These are phyloP conservation scores for Syngnathus typhle DNA, from an alignment of 2,113 vertebrate species.

Conservation along the genomic window DNA sequence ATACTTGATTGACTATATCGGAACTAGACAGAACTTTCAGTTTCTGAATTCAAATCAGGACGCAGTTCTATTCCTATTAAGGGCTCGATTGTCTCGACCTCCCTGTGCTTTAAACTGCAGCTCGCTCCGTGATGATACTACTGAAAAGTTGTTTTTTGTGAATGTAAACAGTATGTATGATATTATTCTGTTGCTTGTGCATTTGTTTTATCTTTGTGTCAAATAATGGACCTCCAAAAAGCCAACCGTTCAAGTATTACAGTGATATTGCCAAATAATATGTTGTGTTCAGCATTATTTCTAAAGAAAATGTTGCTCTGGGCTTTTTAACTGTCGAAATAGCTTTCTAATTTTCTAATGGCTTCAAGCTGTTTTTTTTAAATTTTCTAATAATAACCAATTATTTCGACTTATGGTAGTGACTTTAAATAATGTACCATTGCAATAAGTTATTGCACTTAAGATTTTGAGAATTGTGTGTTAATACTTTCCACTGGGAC, in stretches of 20 bases:
- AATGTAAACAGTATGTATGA: conserved; percentile 53
- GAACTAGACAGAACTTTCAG: conserved; percentile 2
- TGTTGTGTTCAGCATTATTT: conserved; percentile 35
- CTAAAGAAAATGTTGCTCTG: conserved; percentile 31
- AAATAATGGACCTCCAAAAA: conserved; percentile 52
- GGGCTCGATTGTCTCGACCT: conserved; percentile 16
- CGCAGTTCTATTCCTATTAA: conserved; percentile 12
- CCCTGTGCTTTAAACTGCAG: conserved; percentile 41
- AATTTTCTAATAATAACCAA: conserved; percentile 51
- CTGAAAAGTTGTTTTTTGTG: conserved; percentile 63
- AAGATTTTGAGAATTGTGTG: conserved; percentile 40
- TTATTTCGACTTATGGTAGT: conserved; percentile 59
- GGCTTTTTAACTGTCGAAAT: conserved; percentile 45
- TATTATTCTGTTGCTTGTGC: conserved; percentile 60
- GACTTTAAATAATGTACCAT: conserved; percentile 50
- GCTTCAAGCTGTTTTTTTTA: conserved; percentile 61
- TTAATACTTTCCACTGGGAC: conserved; percentile 24
- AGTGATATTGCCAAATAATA: conserved; percentile 42
- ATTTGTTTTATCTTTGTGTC: conserved; percentile 59
- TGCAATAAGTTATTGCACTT: conserved; percentile 84
- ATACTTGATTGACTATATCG: neutral
- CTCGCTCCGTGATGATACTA: conserved; percentile 70
- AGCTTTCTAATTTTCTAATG: conserved; percentile 47
- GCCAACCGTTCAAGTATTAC: conserved; percentile 58
- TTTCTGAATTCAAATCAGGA: neutral